Conservation (phyloP, 2,888 invertebrate species). For the Ramazzottius varieornatus region DNA sequence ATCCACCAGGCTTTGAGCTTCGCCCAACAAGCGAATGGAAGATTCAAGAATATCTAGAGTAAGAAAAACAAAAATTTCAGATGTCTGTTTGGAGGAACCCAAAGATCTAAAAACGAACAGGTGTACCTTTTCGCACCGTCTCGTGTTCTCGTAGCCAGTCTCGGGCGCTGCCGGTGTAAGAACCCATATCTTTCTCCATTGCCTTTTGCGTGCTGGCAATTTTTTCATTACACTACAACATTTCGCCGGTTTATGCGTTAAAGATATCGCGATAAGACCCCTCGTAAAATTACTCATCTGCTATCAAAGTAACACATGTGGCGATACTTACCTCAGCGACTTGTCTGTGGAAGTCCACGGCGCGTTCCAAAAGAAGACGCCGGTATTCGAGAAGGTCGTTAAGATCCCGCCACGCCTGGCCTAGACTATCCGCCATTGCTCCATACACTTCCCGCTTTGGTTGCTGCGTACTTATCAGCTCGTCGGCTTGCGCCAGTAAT, state of each 20-base stretch:
- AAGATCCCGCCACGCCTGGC: slow-evolving; percentile 47
- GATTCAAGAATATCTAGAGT: slow-evolving; percentile 36
- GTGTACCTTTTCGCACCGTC: neutral
- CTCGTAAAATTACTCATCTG: neutral
- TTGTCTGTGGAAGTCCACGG: slow-evolving; percentile 42
- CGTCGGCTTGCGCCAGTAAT: slow-evolving; percentile 57
- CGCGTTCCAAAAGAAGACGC: slow-evolving; percentile 44
- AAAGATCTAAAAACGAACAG: neutral
- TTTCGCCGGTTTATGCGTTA: neutral
- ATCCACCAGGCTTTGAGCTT: slow-evolving; percentile 45
- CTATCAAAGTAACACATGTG: too few relatives aligned
- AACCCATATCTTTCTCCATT: neutral
- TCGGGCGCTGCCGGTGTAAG: neutral
- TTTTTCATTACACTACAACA: neutral
- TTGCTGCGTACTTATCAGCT: slow-evolving; percentile 45
- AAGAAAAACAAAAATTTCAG: neutral
- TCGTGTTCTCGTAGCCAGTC: neutral
- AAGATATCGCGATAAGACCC: neutral
- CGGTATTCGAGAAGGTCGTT: slow-evolving; percentile 47
- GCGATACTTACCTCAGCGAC: slow-evolving; percentile 28
- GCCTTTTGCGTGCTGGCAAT: neutral
- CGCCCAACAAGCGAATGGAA: slow-evolving; percentile 49
- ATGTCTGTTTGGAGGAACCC: too few relatives aligned
- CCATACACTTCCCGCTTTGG: slow-evolving; percentile 45
- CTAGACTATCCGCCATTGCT: slow-evolving; percentile 49